Evolutionary conservation across 1,140 invertebrate genomes (phyloP).

Genomic region (Anastrepha obliqua): DNA sequence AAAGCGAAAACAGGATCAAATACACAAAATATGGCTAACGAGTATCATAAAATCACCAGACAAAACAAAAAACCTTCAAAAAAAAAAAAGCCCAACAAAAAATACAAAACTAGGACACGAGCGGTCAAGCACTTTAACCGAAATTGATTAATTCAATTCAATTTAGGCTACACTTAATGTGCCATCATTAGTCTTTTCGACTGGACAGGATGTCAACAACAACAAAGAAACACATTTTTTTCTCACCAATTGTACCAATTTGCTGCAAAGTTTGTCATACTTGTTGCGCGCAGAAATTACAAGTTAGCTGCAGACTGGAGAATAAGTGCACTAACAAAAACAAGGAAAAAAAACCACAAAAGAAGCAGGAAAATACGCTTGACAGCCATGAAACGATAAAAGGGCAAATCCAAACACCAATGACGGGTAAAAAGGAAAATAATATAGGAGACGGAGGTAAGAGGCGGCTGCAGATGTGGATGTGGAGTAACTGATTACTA

Average conservation of each 20-base stretch:
- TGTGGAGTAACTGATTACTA: not conserved
- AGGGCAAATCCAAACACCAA: slow-evolving; percentile 39
- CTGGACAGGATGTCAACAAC: not conserved
- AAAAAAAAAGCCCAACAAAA: not conserved
- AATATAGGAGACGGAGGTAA: not conserved
- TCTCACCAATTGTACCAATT: not conserved
- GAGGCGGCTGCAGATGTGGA: not conserved
- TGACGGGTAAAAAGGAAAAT: slow-evolving; percentile 35
- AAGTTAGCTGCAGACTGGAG: not conserved
- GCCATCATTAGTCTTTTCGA: slow-evolving; percentile 53
- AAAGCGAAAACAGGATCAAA: not conserved
- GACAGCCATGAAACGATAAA: slow-evolving; percentile 62
- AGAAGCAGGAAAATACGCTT: slow-evolving; percentile 22
- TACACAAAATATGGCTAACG: not conserved
- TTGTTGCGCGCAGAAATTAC: slow-evolving; percentile 44
- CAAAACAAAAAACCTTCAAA: not conserved
- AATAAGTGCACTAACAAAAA: not conserved
- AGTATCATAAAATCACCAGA: too few relatives aligned
- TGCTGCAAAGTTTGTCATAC: slow-evolving; percentile 42
- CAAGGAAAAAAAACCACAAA: not conserved
- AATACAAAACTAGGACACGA: not conserved
- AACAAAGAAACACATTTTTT: not conserved
- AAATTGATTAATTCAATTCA: slow-evolving; percentile 55
- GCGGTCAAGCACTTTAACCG: slow-evolving; percentile 6
- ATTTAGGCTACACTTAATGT: slow-evolving; percentile 51